Evolutionary conservation across 2,797 vertebrate genomes (phyloP).

Genomic region (Sarcophilus harrisii): DNA sequence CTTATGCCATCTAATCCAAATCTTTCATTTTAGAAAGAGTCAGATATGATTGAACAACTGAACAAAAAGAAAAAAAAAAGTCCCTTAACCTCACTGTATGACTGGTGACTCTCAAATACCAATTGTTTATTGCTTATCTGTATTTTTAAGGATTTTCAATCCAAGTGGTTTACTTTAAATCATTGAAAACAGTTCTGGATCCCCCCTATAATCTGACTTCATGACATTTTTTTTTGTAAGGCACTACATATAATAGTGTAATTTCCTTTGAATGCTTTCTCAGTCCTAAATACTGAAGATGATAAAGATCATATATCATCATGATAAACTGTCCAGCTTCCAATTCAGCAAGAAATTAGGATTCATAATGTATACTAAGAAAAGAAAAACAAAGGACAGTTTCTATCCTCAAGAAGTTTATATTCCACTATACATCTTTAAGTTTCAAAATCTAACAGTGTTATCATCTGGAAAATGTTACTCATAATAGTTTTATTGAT

Average conservation of each 20-base stretch:
- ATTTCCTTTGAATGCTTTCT: background rate
- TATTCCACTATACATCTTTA: background rate
- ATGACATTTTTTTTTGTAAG: background rate
- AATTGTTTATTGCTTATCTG: background rate
- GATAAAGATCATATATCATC: background rate
- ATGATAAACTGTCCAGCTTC: background rate
- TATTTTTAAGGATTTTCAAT: background rate
- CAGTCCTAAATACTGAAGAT: background rate
- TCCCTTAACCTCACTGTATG: background rate
- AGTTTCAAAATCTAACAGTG: background rate
- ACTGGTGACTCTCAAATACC: background rate
- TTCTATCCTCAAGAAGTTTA: background rate
- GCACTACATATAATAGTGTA: background rate
- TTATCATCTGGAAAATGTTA: background rate
- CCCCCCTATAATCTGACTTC: background rate
- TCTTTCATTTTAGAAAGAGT: background rate
- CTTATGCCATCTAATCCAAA: background rate
- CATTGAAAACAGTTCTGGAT: background rate
- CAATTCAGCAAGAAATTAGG: background rate
- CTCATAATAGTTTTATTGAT: background rate
- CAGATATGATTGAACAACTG: background rate
- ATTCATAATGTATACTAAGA: background rate
- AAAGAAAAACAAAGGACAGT: background rate
- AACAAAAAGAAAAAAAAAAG: background rate
- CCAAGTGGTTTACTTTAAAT: background rate